These are phyloP conservation scores for Cephus spinipes DNA, from an alignment of 2,888 invertebrate genomes.

Conservation along the genomic window DNA sequence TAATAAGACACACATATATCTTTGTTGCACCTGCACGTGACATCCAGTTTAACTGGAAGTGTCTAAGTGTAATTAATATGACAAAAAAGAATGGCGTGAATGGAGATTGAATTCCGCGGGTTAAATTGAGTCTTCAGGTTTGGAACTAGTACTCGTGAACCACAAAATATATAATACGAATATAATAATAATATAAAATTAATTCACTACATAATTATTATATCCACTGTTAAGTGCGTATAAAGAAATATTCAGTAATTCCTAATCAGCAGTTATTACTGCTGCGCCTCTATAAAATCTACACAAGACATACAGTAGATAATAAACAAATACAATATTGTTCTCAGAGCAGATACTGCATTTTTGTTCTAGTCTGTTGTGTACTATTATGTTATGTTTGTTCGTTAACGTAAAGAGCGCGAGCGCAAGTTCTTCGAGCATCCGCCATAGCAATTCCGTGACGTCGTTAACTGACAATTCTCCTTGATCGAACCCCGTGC, in stretches of 20 bases:
- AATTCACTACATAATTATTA: neutral
- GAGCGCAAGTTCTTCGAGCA: constrained; percentile 11
- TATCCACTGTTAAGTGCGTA: neutral
- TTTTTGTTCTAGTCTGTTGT: neutral
- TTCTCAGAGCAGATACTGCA: neutral
- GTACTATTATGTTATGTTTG: neutral
- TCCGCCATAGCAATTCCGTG: constrained; percentile 28
- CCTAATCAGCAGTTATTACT: neutral
- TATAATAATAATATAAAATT: neutral
- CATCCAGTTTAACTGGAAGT: neutral
- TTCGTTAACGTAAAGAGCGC: neutral
- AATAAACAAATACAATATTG: neutral
- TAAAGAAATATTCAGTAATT: neutral
- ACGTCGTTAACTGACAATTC: constrained; percentile 28
- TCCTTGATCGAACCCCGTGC: constrained; percentile 9
- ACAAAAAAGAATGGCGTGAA: neutral
- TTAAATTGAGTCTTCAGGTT: neutral
- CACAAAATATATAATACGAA: neutral
- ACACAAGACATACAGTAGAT: neutral
- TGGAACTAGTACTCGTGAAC: neutral
- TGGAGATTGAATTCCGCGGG: neutral
- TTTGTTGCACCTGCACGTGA: neutral
- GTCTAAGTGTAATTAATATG: neutral
- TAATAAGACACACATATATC: neutral
- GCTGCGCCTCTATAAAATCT: too few species aligned